Evolutionary conservation across 2,888 invertebrate species (phyloP).

Genomic region (Melanotus villosus): DNA sequence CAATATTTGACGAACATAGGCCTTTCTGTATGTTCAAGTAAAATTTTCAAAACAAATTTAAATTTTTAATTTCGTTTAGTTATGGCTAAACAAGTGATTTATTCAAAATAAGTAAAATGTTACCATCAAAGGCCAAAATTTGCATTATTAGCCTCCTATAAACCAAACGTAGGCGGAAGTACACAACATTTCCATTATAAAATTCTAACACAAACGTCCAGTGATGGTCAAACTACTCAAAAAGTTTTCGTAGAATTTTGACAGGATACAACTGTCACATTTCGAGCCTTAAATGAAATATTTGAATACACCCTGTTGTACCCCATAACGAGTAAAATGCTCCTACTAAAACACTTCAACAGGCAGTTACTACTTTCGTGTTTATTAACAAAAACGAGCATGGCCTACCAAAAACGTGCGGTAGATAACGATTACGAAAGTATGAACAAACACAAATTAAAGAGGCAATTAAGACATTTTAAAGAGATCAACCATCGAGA

Average conservation of each 20-base stretch:
- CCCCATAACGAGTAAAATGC: constrained; percentile 18
- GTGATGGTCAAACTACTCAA: constrained; percentile 2
- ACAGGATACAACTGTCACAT: constrained; percentile 44
- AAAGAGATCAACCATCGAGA: background rate
- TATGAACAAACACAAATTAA: constrained; percentile 31
- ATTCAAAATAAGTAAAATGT: too few relatives aligned
- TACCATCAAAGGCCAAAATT: background rate
- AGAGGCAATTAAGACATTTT: constrained; percentile 28
- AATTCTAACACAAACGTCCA: background rate
- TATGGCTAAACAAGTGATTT: too few relatives aligned
- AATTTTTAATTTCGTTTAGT: too few relatives aligned
- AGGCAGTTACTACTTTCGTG: constrained; percentile 10
- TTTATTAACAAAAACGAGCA: constrained; percentile 18
- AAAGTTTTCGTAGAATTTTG: constrained; percentile 36
- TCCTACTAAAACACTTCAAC: constrained; percentile 9
- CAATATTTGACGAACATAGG: too few relatives aligned
- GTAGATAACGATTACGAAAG: constrained; percentile 16
- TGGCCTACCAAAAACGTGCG: too few relatives aligned
- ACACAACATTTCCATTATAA: constrained; percentile 9
- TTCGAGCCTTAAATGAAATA: constrained; percentile 38
- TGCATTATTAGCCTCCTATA: background rate
- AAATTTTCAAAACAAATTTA: too few relatives aligned
- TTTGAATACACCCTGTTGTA: constrained; percentile 25
- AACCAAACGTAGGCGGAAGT: background rate
- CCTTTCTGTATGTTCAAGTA: too few relatives aligned